Evolutionary conservation across 2,888 invertebrate genomes (phyloP).

Genomic region (Caenorhabditis sulstoni): DNA sequence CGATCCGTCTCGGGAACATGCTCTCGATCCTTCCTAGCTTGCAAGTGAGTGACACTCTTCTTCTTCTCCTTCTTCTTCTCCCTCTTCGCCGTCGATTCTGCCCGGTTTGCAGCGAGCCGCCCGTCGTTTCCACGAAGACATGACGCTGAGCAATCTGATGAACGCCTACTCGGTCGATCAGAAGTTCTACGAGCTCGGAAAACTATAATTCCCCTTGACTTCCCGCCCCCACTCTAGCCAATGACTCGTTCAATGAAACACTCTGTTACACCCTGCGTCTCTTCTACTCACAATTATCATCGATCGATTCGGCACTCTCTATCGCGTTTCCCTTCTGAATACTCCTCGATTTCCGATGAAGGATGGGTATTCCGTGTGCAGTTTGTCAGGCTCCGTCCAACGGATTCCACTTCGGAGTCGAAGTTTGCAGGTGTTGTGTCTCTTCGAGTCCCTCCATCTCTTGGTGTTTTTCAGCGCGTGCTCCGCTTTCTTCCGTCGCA

Average conservation of each 20-base stretch:
- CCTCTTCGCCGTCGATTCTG: slow-evolving; percentile 28
- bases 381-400: slow-evolving; percentile 43
- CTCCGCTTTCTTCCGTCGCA: slow-evolving; percentile 53
- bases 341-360: neutral
- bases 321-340: slow-evolving; percentile 12
- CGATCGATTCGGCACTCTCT: slow-evolving; percentile 13
- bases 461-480: slow-evolving; percentile 27
- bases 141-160: slow-evolving; percentile 33
- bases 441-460: neutral
- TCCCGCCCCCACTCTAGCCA: too few species aligned
- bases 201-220: neutral
- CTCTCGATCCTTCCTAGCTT: slow-evolving; percentile 33
- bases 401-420: slow-evolving; percentile 49
- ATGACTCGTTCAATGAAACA: neutral
- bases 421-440: slow-evolving; percentile 30
- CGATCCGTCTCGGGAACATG: slow-evolving; percentile 37
- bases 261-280: neutral
- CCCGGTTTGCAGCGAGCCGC: slow-evolving; percentile 36
- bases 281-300: slow-evolving; percentile 2
- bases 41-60: slow-evolving; percentile 9
- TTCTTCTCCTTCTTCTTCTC: neutral
- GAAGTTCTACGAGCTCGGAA: slow-evolving; percentile 26
- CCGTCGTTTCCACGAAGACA: slow-evolving; percentile 15
- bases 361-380: slow-evolving; percentile 11
- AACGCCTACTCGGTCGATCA: slow-evolving; percentile 41